Base-by-base conservation (phyloP, 2,888 invertebrate species). In the Metallyticus violacea region DNA sequence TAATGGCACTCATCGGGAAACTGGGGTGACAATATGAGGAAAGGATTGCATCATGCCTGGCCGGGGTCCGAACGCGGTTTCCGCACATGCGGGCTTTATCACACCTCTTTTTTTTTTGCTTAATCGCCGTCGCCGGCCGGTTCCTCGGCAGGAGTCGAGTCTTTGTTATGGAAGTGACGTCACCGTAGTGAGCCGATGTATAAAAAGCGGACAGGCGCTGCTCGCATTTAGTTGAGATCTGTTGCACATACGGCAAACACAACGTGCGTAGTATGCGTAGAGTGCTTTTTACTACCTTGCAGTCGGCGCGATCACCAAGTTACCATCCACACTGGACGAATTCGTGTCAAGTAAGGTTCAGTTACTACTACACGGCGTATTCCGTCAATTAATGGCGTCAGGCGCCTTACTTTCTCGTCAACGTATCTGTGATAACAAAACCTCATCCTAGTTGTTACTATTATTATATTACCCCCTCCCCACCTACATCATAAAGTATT, bases 321-420 rank as follows among this genome's bases (percentile, higher is more conserved):
- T 83, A 83, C 22, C 83, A 77, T 83, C 83, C 83, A 26, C 86
- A 85, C 84, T 87, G 87, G 87, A 86, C 81, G 26, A 83, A 85
- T 40, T 87, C 79, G 30, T 77, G 87, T 86, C 80, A 86, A 30
- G 86, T 87, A 40, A 87, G 81, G 25, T 79, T 86, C 26, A 86
- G 87, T 77, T 87, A 87, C 81, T 87, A 87, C 76, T 87, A 87
- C 78, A 85, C 86, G 26, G 77, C 86, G 0, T 87, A 86, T 27
- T 85, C 84, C 26, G 86, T 85, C 25, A 86, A 84, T 85, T 85
- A 86, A 80, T 76, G 40, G 40, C 15, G 40, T 15, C 22, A 15
- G 9, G 3, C 7, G 6, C 7, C 7, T 7, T 7, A 30, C 30
- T 6, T 1, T 15, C 0, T 62, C 40, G 26, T 78, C n/a, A 79